Evolutionary conservation across 2,888 invertebrate species (phyloP), one percentile per base, ranked within the genome.

Genomic region (Bombyx huttoni): DNA sequence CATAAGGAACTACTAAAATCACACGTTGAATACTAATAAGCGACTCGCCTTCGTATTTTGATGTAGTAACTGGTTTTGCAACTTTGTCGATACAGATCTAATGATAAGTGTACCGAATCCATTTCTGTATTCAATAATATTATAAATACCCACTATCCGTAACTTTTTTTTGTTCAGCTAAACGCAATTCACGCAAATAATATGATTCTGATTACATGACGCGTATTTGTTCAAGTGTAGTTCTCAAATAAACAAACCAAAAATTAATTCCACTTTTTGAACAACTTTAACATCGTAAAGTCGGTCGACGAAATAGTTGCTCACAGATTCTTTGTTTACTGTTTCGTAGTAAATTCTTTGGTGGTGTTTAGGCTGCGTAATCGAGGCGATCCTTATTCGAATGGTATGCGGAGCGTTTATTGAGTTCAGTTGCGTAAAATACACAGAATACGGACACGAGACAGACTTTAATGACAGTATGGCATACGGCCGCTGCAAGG

Each of bases 311-410:
- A 69, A 63, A 68, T 63, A 65, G n/a, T n/a, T 62, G 66, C 57
- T 64, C 63, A 62, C 58, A 74, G 63, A 70, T 73, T n/a, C 65
- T 71, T 78, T 78, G 76, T 78, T 80, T 78, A 75, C 65, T 67
- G 68, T 75, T 77, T 77, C 63, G 60, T 67, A 67, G 72, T 76
- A 40, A 40, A 40, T 12, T 77, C 72, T 74, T 74, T 69, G 67
- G 76, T 72, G 70, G 71, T 61, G 70, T 73, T 76, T 75, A 60
- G 72, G 70, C 75, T 72, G 67, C 70, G 81, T 81, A 79, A 80
- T 80, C 76, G 81, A 78, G 78, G 81, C 74, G 81, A 78, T 82
- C 81, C 83, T 81, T 83, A 74, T 77, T 78, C 75, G 74, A 75
- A 72, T 80, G 79, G 84, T 78, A 83, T 83, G 81, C 78, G 71